Evolutionary conservation across 2,888 invertebrate species (phyloP).

Genomic region (Brachylomia viminalis): DNA sequence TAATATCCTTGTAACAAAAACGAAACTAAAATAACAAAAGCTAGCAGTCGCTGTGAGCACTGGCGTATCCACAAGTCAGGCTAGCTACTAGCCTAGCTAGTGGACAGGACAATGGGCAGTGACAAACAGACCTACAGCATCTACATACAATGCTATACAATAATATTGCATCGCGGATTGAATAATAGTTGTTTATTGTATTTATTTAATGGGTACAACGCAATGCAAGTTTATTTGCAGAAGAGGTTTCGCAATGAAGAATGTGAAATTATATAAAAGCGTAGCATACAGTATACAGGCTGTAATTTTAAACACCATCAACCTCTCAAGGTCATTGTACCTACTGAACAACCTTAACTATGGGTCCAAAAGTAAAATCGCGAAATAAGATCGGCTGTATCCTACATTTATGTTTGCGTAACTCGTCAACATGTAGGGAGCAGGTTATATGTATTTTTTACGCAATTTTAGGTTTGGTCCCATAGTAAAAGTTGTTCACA

Average conservation of each 20-base stretch:
- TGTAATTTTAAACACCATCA: too few species aligned
- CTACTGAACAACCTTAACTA: too few species aligned
- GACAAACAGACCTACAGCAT: slow-evolving; percentile 59
- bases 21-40: slow-evolving; percentile 11
- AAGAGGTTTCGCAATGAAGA: neutral
- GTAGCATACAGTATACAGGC: neutral
- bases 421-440: too few species aligned
- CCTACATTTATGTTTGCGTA: too few species aligned
- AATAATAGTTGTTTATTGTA: slow-evolving; percentile 54
- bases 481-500: too few species aligned
- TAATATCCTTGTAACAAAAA: slow-evolving; percentile 1
- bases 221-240: neutral
- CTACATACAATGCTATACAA: slow-evolving; percentile 56
- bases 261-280: neutral
- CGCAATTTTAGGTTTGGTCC: too few species aligned
- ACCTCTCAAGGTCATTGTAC: too few species aligned
- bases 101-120: slow-evolving; percentile 66
- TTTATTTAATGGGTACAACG: slow-evolving; percentile 3
- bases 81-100: slow-evolving; percentile 26
- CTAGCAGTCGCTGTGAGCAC: slow-evolving; percentile 30
- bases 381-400: too few species aligned
- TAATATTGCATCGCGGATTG: slow-evolving; percentile 49
- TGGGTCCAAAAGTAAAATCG: too few species aligned
- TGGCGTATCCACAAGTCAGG: slow-evolving; percentile 44
- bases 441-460: too few species aligned